Conservation (phyloP, 2,888 invertebrate genomes). For the Physocephala rufipes region DNA sequence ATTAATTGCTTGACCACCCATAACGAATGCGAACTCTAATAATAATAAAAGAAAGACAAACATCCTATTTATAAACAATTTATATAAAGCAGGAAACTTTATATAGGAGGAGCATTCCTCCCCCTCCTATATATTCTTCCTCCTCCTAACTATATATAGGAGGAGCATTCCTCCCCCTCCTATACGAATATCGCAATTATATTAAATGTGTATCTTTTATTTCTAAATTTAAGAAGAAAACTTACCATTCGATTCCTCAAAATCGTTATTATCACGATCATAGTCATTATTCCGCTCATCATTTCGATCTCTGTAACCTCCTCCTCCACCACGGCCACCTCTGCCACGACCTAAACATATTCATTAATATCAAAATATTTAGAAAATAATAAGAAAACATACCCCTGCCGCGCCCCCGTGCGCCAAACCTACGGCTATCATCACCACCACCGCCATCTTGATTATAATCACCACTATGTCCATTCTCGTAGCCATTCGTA, state of each 20-base stretch:
- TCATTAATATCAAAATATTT: not conserved
- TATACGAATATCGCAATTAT: too few relatives aligned
- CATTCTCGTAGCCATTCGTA: conserved; percentile 4
- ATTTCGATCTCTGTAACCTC: conserved; percentile 40
- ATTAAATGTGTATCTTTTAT: not conserved
- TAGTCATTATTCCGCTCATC: conserved; percentile 31
- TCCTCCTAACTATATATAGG: too few relatives aligned
- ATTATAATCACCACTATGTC: conserved; percentile 51
- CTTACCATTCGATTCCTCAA: conserved; percentile 44
- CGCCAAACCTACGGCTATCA: conserved; percentile 25
- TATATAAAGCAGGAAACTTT: too few relatives aligned
- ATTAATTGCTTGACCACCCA: too few relatives aligned
- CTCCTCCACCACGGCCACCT: conserved; percentile 47
- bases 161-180: too few relatives aligned
- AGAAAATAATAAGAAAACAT: conserved; percentile 15
- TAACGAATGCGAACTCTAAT: too few relatives aligned
- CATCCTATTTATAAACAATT: too few relatives aligned
- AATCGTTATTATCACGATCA: conserved; percentile 36
- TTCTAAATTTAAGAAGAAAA: not conserved
- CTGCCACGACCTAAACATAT: conserved; percentile 35
- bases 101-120: too few relatives aligned
- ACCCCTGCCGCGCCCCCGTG: conserved; percentile 42
- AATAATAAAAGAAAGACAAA: too few relatives aligned
- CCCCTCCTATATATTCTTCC: too few relatives aligned
- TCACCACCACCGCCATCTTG: conserved; percentile 49